Evolutionary conservation across 2,797 vertebrate genomes (phyloP).

Genomic region (Sus cebifrons): DNA sequence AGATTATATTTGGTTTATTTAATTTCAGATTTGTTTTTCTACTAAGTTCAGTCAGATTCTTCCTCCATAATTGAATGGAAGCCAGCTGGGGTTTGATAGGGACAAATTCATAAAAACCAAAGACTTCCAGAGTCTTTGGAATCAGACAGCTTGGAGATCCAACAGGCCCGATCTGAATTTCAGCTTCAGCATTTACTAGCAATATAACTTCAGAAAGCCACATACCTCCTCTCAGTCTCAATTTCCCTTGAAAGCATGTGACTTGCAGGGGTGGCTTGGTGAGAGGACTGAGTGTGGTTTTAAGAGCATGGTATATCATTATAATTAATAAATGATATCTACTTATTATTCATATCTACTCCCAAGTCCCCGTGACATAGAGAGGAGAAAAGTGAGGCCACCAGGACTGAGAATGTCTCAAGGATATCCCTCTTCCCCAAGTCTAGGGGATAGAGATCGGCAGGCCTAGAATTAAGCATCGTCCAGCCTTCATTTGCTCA

Average conservation of each 20-base stretch:
- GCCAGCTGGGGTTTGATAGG: background rate
- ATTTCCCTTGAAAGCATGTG: conserved; percentile 31
- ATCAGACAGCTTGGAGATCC: conserved; percentile 27
- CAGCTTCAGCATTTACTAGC: conserved; percentile 40
- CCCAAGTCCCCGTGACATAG: background rate
- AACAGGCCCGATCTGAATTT: conserved; percentile 30
- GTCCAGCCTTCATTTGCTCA: conserved; percentile 20
- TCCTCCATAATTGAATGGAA: conserved; percentile 57
- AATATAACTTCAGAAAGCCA: background rate
- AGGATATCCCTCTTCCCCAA: background rate
- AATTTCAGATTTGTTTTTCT: conserved; percentile 45
- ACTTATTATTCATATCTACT: conserved; percentile 11
- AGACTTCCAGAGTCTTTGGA: conserved; percentile 25
- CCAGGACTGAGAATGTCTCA: conserved; percentile 20
- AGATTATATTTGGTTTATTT: conserved; percentile 23
- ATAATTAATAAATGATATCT: conserved; percentile 28
- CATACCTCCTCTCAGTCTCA: background rate
- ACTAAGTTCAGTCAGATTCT: conserved; percentile 52
- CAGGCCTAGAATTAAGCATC: conserved; percentile 34
- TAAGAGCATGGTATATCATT: conserved; percentile 4
- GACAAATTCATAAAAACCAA: conserved; percentile 37
- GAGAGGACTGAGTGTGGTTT: background rate
- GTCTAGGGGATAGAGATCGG: background rate
- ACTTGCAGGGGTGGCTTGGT: background rate
- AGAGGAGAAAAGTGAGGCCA: background rate